phyloP scores from a whole-genome alignment of 64 coral and sea anemone genomes.

The Acropora tenuis region DNA sequence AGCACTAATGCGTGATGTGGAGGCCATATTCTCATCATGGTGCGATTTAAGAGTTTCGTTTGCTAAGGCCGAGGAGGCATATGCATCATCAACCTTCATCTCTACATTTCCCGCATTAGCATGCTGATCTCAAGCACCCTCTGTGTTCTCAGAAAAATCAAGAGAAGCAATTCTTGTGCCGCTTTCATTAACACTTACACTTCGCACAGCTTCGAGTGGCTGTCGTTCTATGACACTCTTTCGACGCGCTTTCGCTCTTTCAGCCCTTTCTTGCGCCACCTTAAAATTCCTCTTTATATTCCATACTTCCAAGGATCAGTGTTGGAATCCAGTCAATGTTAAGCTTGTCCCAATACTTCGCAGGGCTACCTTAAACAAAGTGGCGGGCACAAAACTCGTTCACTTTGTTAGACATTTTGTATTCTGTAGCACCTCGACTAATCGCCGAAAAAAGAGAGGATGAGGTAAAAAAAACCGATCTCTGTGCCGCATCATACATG shows the following conservation, averaged over 20 bases:
- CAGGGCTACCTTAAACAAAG: constrained; percentile 55
- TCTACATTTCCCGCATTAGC: constrained; percentile 3
- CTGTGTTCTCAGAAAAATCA: constrained; percentile 6
- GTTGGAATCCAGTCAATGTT: too few relatives aligned
- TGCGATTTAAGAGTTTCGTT: constrained; percentile 17
- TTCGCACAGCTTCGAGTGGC: constrained; percentile 18
- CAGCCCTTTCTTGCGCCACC: constrained; percentile 7
- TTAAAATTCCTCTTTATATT: background rate
- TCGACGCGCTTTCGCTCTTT: constrained; percentile 28
- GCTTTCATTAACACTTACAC: constrained; percentile 27
- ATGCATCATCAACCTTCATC: constrained; percentile 8
- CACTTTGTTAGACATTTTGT: constrained; percentile 59
- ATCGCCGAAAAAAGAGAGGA: too few relatives aligned
- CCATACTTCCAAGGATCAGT: too few relatives aligned
- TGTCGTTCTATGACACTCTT: constrained; percentile 30
- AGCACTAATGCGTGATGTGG: background rate
- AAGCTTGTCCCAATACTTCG: constrained; percentile 49
- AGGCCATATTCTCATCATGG: background rate
- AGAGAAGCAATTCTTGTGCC: constrained; percentile 4
- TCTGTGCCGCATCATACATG: too few relatives aligned
- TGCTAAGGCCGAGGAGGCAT: constrained; percentile 1
- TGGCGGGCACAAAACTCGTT: constrained; percentile 61
- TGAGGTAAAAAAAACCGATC: too few relatives aligned
- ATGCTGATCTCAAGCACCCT: constrained; percentile 20
- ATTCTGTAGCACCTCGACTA: constrained; percentile 50